Evolutionary conservation across 2,797 vertebrate genomes (phyloP).

Genomic region (Babyrousa celebensis): DNA sequence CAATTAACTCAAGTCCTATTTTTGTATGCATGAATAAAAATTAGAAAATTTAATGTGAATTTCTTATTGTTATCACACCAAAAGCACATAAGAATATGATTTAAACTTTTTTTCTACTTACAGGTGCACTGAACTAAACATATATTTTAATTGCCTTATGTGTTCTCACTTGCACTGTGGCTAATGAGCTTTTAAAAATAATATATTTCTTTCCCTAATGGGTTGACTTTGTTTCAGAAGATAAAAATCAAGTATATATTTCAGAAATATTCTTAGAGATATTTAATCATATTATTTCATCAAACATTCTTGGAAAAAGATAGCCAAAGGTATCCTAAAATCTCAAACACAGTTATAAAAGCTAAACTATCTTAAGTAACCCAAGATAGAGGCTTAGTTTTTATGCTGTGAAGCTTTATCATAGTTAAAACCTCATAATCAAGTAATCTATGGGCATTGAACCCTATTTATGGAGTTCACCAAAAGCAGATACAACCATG

Average conservation of each 20-base stretch:
- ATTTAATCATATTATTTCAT: slow-evolving; percentile 64
- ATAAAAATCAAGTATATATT: slow-evolving; percentile 31
- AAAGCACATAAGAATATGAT: slow-evolving; percentile 14
- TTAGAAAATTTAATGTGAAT: slow-evolving; percentile 58
- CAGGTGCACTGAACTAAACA: slow-evolving; percentile 55
- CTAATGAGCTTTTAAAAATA: slow-evolving; percentile 68
- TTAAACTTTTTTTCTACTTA: slow-evolving; percentile 26
- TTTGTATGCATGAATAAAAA: slow-evolving; percentile 55
- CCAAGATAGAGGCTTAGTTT: neutral
- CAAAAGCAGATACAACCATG: neutral
- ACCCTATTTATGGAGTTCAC: neutral
- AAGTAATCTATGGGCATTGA: neutral
- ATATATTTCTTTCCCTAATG: slow-evolving; percentile 11
- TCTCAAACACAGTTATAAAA: neutral
- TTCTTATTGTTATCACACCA: slow-evolving; percentile 39
- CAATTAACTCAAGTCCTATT: slow-evolving; percentile 65
- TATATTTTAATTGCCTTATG: slow-evolving; percentile 56
- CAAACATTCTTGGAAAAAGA: neutral
- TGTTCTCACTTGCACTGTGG: neutral
- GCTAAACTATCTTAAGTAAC: neutral
- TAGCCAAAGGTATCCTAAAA: neutral
- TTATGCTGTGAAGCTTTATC: neutral
- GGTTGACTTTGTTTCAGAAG: slow-evolving; percentile 17
- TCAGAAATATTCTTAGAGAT: slow-evolving; percentile 20
- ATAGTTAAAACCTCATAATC: neutral